Evolutionary conservation across 2,797 vertebrate genomes (phyloP).

Genomic region (Chelidonichthys spinosus): DNA sequence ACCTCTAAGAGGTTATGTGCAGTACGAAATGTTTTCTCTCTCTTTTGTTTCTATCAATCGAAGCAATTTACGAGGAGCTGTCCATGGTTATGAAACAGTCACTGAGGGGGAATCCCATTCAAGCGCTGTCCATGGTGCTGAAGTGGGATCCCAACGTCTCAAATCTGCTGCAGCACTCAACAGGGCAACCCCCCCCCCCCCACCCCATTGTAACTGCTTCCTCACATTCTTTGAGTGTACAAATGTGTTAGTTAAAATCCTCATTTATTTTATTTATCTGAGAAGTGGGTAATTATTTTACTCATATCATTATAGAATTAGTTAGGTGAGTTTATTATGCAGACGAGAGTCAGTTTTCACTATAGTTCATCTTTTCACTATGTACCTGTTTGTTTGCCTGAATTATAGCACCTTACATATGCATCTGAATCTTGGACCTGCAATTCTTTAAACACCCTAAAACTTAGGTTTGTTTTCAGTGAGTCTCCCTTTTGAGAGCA

Average conservation of each 20-base stretch:
- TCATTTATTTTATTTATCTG: too few relatives aligned
- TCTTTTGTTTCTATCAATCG: background rate
- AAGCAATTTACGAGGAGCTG: constrained; percentile 4
- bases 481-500: background rate
- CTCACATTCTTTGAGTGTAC: background rate
- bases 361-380: too few relatives aligned
- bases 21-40: background rate
- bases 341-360: too few relatives aligned
- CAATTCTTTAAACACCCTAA: background rate
- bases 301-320: too few relatives aligned
- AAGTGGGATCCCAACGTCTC: background rate
- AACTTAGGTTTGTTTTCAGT: background rate
- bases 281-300: too few relatives aligned
- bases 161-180: background rate
- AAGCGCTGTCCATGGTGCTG: constrained; percentile 38
- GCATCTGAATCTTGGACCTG: background rate
- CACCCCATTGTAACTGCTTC: background rate
- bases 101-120: background rate
- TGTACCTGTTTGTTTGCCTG: background rate
- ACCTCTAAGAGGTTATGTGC: background rate
- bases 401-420: background rate
- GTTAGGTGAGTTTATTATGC: too few relatives aligned
- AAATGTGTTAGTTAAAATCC: too few relatives aligned
- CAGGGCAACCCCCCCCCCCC: background rate
- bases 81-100: constrained; percentile 12